Conservation (phyloP, 2,113 vertebrate species). For the Lutjanus erythropterus region DNA sequence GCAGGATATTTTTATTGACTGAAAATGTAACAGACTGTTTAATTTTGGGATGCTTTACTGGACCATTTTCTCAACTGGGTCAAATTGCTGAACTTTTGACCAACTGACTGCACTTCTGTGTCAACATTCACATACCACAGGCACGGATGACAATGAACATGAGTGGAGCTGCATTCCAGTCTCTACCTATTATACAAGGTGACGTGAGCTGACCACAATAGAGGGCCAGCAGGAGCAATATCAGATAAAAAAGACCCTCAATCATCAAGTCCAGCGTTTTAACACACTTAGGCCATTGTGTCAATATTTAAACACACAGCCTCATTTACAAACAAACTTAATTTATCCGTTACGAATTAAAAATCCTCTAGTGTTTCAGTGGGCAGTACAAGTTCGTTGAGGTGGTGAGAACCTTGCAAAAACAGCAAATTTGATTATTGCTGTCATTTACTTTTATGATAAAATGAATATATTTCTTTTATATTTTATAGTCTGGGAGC, state of each 20-base stretch:
- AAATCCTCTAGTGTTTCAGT: too few relatives aligned
- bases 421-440: too few relatives aligned
- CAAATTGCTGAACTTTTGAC: conserved; percentile 70
- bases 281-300: too few relatives aligned
- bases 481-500: too few relatives aligned
- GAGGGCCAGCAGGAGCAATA: conserved; percentile 26
- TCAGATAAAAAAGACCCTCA: conserved; percentile 17
- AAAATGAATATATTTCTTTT: too few relatives aligned
- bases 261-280: too few relatives aligned
- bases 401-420: too few relatives aligned
- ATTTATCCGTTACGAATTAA: too few relatives aligned
- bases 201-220: conserved; percentile 39
- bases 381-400: too few relatives aligned
- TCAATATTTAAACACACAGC: too few relatives aligned
- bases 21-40: background rate
- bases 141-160: conserved; percentile 71
- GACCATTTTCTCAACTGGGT: conserved; percentile 47
- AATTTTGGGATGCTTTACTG: conserved; percentile 7
- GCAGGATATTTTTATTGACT: background rate
- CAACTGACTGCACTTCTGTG: conserved; percentile 63
- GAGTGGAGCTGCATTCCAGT: conserved; percentile 75
- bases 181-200: conserved; percentile 73
- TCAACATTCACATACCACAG: conserved; percentile 77
- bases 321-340: too few relatives aligned
- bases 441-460: too few relatives aligned